Base-by-base conservation (phyloP, 1,140 invertebrate genomes). In the silkworm (Bombyx mori) region DNA sequence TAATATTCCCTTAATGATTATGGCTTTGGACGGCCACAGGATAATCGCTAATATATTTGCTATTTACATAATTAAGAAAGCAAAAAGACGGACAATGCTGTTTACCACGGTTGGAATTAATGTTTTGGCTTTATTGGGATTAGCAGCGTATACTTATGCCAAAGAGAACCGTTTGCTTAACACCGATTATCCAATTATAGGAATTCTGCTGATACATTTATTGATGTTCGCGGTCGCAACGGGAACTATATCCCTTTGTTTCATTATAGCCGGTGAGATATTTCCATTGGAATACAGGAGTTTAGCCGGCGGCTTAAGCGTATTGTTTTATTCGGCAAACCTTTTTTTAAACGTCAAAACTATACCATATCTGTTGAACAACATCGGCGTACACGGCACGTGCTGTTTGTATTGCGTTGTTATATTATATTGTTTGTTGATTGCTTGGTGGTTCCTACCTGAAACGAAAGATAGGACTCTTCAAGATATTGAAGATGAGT, bases 401-500 rank as follows among this genome's bases (percentile, higher is more conserved):
- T 74, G 61, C 56, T 53, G 51, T 18, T 42, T 69, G 1, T 68
- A 71, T 54, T 50, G 60, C 3, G 54, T n/a, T 12, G 18, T 71
- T 8, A 22, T 65, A 9, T n/a, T 42, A 0, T 68, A 65, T 43
- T 71, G 62, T 42, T 52, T 71, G 12, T 26, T 54, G 6, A 55
- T 72, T 10, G 54, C 60, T 0, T 58, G 56, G 44, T 35, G 51
- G 7, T 54, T 69, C 18, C 45, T 73, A 9, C 73, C 73, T n/a
- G 73, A 75, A 55, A 75, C 73, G 6, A 75, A 73, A 53, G 69
- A 70, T 53, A 68, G 60, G 46, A 75, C 73, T 7, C 58, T 75
- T 1, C 66, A 65, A 56, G 68, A 73, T 7, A 75, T 75, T n/a
- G 73, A 75, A 57, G 70, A 75, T 49, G 65, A 68, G 47, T 71